Conservation (phyloP, 2,797 vertebrate genomes). For the Philypnodon macrostomus region DNA sequence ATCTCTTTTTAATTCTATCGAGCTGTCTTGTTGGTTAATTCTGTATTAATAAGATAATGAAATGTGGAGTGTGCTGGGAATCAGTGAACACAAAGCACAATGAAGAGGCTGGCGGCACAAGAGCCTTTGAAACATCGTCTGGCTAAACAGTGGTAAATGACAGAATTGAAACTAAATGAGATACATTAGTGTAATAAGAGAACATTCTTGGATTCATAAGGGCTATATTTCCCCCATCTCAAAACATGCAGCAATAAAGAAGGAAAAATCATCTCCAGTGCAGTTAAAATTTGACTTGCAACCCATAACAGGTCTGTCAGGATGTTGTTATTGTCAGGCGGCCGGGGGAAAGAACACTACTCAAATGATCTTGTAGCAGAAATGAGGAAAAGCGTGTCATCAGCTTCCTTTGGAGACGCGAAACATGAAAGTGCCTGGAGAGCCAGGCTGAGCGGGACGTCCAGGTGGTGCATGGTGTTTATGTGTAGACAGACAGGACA, state of each 20-base stretch:
- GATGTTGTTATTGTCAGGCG: conserved; percentile 64
- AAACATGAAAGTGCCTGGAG: conserved; percentile 42
- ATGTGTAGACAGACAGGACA: conserved; percentile 34
- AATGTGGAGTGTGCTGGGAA: conserved; percentile 65
- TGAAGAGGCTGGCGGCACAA: conserved; percentile 51
- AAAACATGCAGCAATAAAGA: conserved; percentile 28
- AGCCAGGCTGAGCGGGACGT: conserved; percentile 35
- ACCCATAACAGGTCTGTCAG: conserved; percentile 56
- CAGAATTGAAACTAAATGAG: conserved; percentile 68
- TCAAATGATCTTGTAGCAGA: conserved; percentile 64
- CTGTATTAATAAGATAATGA: conserved; percentile 77
- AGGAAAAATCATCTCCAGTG: conserved; percentile 9
- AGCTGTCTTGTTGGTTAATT: conserved; percentile 71
- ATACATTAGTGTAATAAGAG: conserved; percentile 68
- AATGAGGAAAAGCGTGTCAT: conserved; percentile 57
- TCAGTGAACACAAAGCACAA: conserved; percentile 56
- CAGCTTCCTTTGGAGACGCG: conserved; percentile 54
- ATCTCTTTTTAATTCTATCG: conserved; percentile 59
- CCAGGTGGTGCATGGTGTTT: conserved; percentile 46
- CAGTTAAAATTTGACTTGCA: conserved; percentile 64
- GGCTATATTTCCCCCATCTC: conserved; percentile 39
- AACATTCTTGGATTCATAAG: conserved; percentile 42
- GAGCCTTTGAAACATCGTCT: conserved; percentile 56
- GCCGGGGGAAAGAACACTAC: conserved; percentile 53
- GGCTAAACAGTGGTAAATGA: conserved; percentile 72